Evolutionary conservation across 2,113 vertebrate species (phyloP), one percentile per base, ranked within the genome.

Genomic region (Ifrita kowaldi): DNA sequence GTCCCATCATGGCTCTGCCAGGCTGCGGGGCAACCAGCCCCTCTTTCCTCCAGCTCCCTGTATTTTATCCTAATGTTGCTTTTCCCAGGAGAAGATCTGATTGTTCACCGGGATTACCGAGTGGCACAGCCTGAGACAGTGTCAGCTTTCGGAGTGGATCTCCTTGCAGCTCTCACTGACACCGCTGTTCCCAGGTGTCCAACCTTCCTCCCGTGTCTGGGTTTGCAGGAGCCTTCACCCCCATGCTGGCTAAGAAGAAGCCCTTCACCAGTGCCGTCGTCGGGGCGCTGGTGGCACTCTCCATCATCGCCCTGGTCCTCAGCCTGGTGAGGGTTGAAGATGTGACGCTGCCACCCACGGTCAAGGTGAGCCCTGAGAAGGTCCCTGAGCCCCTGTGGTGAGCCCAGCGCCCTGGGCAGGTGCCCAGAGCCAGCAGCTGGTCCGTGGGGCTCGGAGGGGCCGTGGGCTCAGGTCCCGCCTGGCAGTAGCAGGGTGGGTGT

Each of bases 361-460:
- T 95, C 81, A 97, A 98, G 97, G 97, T 98, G 73, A 96, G 96
- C 35, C 52, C 60, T 15, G 39, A 28, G 33, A 24, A 33, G 39
- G 44, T 78, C 35, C 67, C 49, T 3, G 5, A 75, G 39, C 22
- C 23, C 15, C 75, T 18, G 30, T 30, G 46, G 37, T 57, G 82
- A 69, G 53, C 32, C 12, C n/a, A 9, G 42, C 39, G 21, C 21
- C 56, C 35, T 12, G 60, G 35, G 77, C 24, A 70, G 57, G 15
- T 32, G 35, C 42, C 74, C 70, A 6, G 19, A 74, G 75, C 19
- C 33, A 41, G 14, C 1, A 19, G 49, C 37, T 76, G 33, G 0
- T 47, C 65, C 4, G 1, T 0, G 2, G 56, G 44, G 24, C 44
- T 55, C 12, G 12, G 35, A 59, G 33, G 21, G 26, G 17, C 63